Conservation (phyloP, 2,797 vertebrate genomes). For the Odontamblyopus rebecca region DNA sequence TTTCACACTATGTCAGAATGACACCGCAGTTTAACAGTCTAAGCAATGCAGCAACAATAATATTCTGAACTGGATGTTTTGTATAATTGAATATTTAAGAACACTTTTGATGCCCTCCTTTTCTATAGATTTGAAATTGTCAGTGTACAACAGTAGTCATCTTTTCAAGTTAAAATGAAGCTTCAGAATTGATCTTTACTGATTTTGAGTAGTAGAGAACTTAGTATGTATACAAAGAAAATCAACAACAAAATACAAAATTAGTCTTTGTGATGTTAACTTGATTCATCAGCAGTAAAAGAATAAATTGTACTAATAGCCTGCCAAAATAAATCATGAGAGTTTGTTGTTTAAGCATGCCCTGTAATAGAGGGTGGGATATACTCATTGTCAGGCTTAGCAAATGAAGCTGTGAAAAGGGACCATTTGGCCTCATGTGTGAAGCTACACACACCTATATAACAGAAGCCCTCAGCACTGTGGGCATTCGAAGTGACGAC, state of each 20-base stretch:
- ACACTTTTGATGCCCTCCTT: too few relatives aligned
- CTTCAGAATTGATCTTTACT: neutral
- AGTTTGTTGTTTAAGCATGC: constrained; percentile 32
- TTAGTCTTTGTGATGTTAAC: neutral
- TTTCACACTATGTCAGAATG: neutral
- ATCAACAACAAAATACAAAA: neutral
- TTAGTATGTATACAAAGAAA: neutral
- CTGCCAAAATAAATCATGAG: constrained; percentile 8
- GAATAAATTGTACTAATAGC: neutral
- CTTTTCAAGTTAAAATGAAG: too few relatives aligned
- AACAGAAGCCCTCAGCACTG: constrained; percentile 38
- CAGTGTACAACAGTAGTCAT: too few relatives aligned
- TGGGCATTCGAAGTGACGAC: constrained; percentile 40
- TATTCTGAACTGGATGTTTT: neutral
- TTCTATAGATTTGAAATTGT: too few relatives aligned
- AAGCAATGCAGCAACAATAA: neutral
- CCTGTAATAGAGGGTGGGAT: constrained; percentile 30
- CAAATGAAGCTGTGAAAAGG: constrained; percentile 63
- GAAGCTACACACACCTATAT: constrained; percentile 78
- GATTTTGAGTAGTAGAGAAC: neutral
- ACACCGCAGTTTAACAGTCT: neutral
- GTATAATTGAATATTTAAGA: neutral
- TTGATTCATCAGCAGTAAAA: neutral
- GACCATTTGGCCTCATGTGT: constrained; percentile 80
- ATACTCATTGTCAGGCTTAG: constrained; percentile 30